Base-by-base conservation (phyloP, 2,888 invertebrate species). In the Eristalinus sepulchralis region DNA sequence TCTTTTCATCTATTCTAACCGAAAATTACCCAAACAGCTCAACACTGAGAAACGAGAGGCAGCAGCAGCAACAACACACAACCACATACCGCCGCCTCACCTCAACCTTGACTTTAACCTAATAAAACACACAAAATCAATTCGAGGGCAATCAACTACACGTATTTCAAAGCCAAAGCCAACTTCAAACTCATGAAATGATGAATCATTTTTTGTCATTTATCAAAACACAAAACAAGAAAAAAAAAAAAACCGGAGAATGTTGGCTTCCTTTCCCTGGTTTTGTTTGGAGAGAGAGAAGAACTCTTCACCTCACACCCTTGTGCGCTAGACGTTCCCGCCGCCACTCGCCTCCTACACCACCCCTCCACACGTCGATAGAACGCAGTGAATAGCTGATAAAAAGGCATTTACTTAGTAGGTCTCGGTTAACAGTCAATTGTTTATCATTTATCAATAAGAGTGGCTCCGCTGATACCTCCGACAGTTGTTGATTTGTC, bases 81-180 rank as follows among this genome's bases (percentile, higher is more conserved):
- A 24, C 33, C 60, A 60, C 64, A 71, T 20, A 27, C 57, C 57
- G 57, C 64, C 62, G 57, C 64, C 62, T 75, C 36, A 78, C 75
- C 78, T 75, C 70, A 79, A 86, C 86, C 86, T 86, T 86, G 86
- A 86, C 86, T 86, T 86, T 86, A 83, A 86, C 86, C 86, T 86
- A 86, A 83, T 83, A 86, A 83, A 86, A 86, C 78, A 79, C 60
- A 68, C 77, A 73, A 71, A 86, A 86, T 83, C 86, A 86, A 86
- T 83, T 79, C 75, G 86, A 83, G 86, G 86, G 75, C 86, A 86
- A 78, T 86, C 86, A 86, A 86, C 86, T 75, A 83, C 71, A 27
- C 47, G 70, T 57, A 67, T 77, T 71, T 70, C 66, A 71, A 83
- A 78, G 67, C 62, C 67, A 73, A 47, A 75, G 63, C 66, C 57